Percentiles rank a stretch among this genome's conserved stretches.
These are phyloP conservation scores for Drosophila neotestacea DNA, from an alignment of 2,888 invertebrate species.

Conservation along the genomic window DNA sequence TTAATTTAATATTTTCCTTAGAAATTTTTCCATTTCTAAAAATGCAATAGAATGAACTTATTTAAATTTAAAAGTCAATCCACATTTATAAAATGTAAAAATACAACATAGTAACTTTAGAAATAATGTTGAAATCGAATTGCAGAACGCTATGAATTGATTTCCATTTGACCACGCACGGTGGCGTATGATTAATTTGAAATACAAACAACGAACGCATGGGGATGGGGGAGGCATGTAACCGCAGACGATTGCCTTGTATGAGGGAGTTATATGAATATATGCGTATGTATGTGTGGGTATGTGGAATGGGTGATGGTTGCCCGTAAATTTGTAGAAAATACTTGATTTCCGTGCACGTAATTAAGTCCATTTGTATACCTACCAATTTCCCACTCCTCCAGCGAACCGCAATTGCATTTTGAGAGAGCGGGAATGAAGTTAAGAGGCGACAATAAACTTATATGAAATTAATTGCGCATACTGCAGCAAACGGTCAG, in stretches of 20 bases:
- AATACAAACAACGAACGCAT: constrained; percentile 71
- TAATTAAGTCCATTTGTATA: constrained; percentile 79
- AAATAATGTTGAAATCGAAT: constrained; percentile 37
- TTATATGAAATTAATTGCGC: constrained; percentile 81
- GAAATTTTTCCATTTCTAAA: too few species aligned
- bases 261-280: constrained; percentile 10
- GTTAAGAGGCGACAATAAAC: constrained; percentile 78
- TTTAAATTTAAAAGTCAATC: too few species aligned
- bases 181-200: constrained; percentile 79
- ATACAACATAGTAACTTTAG: not conserved
- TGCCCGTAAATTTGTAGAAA: constrained; percentile 75
- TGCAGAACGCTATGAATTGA: constrained; percentile 53
- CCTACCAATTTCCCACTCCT: constrained; percentile 29
- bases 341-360: constrained; percentile 81
- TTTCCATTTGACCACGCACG: constrained; percentile 47
- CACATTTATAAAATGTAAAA: too few species aligned
- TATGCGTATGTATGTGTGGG: constrained; percentile 5
- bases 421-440: constrained; percentile 43
- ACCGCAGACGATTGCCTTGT: constrained; percentile 63
- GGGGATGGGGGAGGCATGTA: constrained; percentile 32
- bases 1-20: too few species aligned
- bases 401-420: constrained; percentile 58
- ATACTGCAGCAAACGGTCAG: constrained; percentile 61
- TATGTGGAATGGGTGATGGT: constrained; percentile 36
- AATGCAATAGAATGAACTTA: too few species aligned